These are phyloP conservation scores for Pelodytes ibericus DNA, from an alignment of 2,797 vertebrate genomes.

Conservation along the genomic window DNA sequence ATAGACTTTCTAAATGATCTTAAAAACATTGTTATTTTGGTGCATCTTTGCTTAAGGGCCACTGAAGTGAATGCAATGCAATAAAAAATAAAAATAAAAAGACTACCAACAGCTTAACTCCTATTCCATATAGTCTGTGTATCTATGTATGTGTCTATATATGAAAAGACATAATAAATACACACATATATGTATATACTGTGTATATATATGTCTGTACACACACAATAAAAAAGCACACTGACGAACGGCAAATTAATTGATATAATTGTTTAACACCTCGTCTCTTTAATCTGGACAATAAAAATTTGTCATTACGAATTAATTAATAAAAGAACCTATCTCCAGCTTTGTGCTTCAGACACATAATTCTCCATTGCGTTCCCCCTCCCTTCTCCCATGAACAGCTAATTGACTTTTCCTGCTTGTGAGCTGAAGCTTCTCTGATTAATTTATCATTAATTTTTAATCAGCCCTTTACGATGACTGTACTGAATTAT, in stretches of 20 bases:
- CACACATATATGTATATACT: neutral
- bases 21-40: too few species aligned
- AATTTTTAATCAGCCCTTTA: slow-evolving; percentile 57
- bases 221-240: neutral
- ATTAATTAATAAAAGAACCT: slow-evolving; percentile 45
- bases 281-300: slow-evolving; percentile 33
- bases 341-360: slow-evolving; percentile 26
- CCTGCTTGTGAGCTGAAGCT: slow-evolving; percentile 38
- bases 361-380: slow-evolving; percentile 43
- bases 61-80: too few species aligned
- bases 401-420: slow-evolving; percentile 53
- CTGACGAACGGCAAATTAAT: slow-evolving; percentile 1
- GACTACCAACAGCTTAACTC: too few species aligned
- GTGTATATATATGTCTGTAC: neutral
- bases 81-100: too few species aligned
- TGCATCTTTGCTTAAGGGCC: too few species aligned
- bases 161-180: neutral
- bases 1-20: too few species aligned
- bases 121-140: too few species aligned
- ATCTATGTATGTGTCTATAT: neutral
- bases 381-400: slow-evolving; percentile 36
- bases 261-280: slow-evolving; percentile 32
- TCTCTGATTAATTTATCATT: slow-evolving; percentile 58
- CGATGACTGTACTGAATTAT: slow-evolving; percentile 54
- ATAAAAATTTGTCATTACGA: slow-evolving; percentile 44